phyloP scores from a whole-genome alignment of 2,113 vertebrate genomes.

The Smithornis capensis region DNA sequence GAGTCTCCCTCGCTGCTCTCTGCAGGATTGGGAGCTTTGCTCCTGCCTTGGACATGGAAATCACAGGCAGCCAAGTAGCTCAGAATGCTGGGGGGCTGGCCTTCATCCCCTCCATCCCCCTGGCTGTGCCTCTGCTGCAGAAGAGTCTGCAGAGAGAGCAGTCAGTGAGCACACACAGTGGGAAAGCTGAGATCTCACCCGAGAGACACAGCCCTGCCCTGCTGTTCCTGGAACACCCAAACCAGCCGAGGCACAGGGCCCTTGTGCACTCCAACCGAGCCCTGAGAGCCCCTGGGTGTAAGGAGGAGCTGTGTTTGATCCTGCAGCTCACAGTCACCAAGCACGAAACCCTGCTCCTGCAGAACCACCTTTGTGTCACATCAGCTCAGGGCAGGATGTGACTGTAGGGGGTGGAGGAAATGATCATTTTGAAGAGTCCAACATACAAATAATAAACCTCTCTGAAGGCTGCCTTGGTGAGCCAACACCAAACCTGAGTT shows the following conservation, averaged over 20 bases:
- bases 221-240: neutral
- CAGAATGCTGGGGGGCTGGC: constrained; percentile 79
- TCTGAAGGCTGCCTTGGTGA: no score
- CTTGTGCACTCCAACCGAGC: neutral
- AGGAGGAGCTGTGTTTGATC: neutral
- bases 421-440: no score
- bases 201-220: neutral
- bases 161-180: neutral
- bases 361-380: no score
- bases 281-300: neutral
- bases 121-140: constrained; percentile 75
- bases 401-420: no score
- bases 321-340: neutral
- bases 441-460: no score
- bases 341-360: neutral
- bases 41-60: constrained; percentile 49
- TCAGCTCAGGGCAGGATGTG: no score
- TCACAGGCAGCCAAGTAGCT: constrained; percentile 82
- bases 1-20: constrained; percentile 67
- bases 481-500: no score
- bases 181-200: neutral
- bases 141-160: constrained; percentile 71
- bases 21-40: constrained; percentile 14
- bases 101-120: constrained; percentile 57
- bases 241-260: neutral